Conservation (phyloP, 1,140 invertebrate genomes). For the Bombus consobrinus region DNA sequence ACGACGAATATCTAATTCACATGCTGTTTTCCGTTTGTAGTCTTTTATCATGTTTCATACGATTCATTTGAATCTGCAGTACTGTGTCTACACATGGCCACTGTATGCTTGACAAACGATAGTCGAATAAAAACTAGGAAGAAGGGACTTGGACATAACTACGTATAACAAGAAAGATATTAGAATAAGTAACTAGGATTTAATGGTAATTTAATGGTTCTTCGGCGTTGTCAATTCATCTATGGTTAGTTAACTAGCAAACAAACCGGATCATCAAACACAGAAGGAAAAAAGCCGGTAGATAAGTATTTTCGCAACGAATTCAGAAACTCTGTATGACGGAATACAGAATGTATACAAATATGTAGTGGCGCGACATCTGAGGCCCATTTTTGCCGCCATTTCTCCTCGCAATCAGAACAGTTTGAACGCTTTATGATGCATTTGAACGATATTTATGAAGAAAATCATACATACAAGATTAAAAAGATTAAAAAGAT, state of each 20-base stretch:
- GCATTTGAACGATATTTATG: no score
- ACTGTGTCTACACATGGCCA: no score
- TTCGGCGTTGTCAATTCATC: no score
- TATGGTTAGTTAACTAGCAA: not conserved
- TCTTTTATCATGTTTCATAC: not conserved
- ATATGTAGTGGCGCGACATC: constrained; percentile 35
- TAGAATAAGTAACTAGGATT: no score
- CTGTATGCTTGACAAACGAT: no score
- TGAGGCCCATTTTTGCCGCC: constrained; percentile 20
- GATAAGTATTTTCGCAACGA: not conserved
- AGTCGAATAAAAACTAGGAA: no score
- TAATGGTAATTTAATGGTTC: no score
- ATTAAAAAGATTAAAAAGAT: not conserved
- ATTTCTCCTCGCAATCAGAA: not conserved
- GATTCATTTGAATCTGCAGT: not conserved
- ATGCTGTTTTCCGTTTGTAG: not conserved
- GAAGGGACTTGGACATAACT: no score
- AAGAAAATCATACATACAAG: not conserved
- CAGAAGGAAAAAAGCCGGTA: no score
- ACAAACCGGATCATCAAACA: not conserved
- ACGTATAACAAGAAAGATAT: no score
- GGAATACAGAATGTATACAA: not conserved
- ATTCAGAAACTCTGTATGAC: not conserved
- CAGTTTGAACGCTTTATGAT: not conserved
- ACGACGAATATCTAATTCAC: not conserved